phyloP scores from a whole-genome alignment of 1,140 invertebrate genomes.

The Hypsibius dujardini region DNA sequence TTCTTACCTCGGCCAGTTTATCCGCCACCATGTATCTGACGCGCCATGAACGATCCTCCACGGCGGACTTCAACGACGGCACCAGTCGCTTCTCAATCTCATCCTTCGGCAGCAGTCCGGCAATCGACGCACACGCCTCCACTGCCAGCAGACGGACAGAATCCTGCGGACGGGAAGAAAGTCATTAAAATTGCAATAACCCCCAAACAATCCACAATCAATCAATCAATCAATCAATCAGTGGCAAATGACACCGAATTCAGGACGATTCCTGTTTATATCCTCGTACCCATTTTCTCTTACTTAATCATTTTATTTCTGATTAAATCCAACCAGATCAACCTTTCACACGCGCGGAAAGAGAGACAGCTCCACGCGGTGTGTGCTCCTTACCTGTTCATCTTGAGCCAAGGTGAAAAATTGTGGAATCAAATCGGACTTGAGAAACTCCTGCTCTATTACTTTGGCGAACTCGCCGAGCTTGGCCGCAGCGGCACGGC shows the following conservation, averaged over 20 bases:
- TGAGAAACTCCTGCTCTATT: slow-evolving; percentile 86
- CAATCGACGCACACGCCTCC: slow-evolving; percentile 90
- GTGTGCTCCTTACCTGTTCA: slow-evolving; percentile 57
- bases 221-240: too few species aligned
- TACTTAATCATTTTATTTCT: too few species aligned
- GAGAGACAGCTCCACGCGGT: too few species aligned
- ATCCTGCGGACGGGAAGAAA: slow-evolving; percentile 45
- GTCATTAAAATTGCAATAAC: slow-evolving; percentile 20
- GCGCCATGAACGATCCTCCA: slow-evolving; percentile 85
- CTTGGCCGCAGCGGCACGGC: slow-evolving; percentile 89
- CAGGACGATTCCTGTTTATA: slow-evolving; percentile 12
- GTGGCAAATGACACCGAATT: slow-evolving; percentile 12
- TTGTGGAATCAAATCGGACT: slow-evolving; percentile 88
- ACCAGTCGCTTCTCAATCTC: slow-evolving; percentile 79
- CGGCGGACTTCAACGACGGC: slow-evolving; percentile 76
- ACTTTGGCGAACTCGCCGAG: slow-evolving; percentile 95
- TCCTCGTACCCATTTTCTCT: too few species aligned
- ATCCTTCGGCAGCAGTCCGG: slow-evolving; percentile 61
- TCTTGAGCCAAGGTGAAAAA: slow-evolving; percentile 83
- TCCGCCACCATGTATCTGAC: slow-evolving; percentile 96
- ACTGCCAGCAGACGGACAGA: slow-evolving; percentile 92
- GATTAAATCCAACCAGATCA: too few species aligned
- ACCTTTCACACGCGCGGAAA: too few species aligned
- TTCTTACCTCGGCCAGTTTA: slow-evolving; percentile 55
- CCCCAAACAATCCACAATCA: too few species aligned